Conservation (phyloP, 1,140 invertebrate genomes). For the Pseudomyrmex flavicornis region DNA sequence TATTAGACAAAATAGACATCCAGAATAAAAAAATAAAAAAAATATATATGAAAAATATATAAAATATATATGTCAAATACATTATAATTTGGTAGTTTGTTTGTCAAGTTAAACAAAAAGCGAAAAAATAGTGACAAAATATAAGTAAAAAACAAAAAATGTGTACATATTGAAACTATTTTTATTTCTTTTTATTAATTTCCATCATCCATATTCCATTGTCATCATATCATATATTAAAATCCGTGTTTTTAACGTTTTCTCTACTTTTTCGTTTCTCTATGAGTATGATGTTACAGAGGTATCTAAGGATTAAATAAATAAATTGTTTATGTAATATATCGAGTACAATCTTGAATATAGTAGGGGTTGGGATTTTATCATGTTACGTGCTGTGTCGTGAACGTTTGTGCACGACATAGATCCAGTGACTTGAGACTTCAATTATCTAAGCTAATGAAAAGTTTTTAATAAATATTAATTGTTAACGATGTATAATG, state of each 20-base stretch:
- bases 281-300: background rate
- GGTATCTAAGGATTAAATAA: conserved; percentile 36
- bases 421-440: conserved; percentile 76
- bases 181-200: too few species aligned
- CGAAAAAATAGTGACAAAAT: too few species aligned
- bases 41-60: too few species aligned
- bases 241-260: background rate
- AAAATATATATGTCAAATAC: too few species aligned
- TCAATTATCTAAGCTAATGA: conserved; percentile 75
- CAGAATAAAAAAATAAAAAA: too few species aligned
- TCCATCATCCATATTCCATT: too few species aligned
- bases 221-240: background rate
- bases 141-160: too few species aligned
- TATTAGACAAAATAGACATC: too few species aligned
- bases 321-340: conserved; percentile 29
- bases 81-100: too few species aligned
- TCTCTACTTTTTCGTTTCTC: background rate
- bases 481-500: conserved; percentile 63
- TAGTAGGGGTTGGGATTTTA: conserved; percentile 44
- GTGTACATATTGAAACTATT: too few species aligned
- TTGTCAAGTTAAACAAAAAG: too few species aligned
- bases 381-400: conserved; percentile 47
- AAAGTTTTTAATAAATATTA: conserved; percentile 74
- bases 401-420: conserved; percentile 65
- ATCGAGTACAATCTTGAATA: conserved; percentile 26